These are phyloP conservation scores for Aphidoletes aphidimyza DNA, from an alignment of 2,888 invertebrate species.

Conservation along the genomic window DNA sequence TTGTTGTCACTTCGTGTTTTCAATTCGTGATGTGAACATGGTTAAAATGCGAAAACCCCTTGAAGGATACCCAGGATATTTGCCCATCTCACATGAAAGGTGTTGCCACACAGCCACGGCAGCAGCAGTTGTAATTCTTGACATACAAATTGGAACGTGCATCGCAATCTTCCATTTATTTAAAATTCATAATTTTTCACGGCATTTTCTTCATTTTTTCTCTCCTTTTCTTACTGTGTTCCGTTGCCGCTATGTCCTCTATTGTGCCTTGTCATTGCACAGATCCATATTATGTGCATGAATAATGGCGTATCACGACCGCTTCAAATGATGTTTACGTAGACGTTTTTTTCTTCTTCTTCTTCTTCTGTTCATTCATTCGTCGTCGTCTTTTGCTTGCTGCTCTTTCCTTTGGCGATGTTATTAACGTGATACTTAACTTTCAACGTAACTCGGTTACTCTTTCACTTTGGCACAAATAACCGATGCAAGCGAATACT, in stretches of 20 bases:
- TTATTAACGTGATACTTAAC: conserved; percentile 21
- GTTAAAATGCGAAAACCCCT: not conserved
- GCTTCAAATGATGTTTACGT: conserved; percentile 13
- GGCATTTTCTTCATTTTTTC: not conserved
- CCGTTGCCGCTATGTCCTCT: no score
- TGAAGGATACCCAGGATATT: not conserved
- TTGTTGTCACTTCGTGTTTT: no score
- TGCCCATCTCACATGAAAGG: not conserved
- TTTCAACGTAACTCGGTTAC: conserved; percentile 3
- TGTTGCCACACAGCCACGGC: no score
- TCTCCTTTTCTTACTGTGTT: not conserved
- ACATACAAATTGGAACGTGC: conserved; percentile 5
- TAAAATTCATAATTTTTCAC: conserved; percentile 51
- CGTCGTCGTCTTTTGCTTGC: no score
- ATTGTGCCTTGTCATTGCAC: no score
- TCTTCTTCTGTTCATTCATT: not conserved
- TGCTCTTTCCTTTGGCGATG: not conserved
- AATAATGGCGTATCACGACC: conserved; percentile 24
- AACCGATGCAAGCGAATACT: not conserved
- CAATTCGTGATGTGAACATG: no score
- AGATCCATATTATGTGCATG: conserved; percentile 3
- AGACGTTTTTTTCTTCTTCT: not conserved
- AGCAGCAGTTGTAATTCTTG: not conserved
- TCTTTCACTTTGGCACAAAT: not conserved
- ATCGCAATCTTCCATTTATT: conserved; percentile 7